These are phyloP conservation scores for Geococcyx californianus DNA, from an alignment of 2,113 vertebrate species.

Conservation along the genomic window DNA sequence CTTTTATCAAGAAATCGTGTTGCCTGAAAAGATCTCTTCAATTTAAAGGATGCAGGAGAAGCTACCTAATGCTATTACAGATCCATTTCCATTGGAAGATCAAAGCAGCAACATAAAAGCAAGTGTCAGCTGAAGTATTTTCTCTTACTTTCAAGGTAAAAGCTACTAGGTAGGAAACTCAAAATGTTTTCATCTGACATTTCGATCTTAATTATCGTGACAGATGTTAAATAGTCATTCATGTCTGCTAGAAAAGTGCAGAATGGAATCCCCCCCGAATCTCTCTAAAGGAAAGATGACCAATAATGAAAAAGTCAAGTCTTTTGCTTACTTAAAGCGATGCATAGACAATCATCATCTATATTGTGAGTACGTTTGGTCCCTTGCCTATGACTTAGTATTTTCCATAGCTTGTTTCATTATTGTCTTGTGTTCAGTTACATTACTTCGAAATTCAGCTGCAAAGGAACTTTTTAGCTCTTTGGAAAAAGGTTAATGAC, in stretches of 20 bases:
- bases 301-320: not conserved
- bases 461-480: not conserved
- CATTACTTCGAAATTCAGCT: not conserved
- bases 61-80: not conserved
- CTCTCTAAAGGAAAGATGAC: not conserved
- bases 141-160: not conserved
- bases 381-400: not conserved
- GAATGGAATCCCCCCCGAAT: not conserved
- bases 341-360: not conserved
- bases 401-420: not conserved
- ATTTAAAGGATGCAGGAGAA: not conserved
- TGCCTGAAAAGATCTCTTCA: not conserved
- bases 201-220: not conserved
- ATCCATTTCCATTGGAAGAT: not conserved
- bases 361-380: not conserved
- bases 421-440: not conserved
- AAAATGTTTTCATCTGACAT: not conserved
- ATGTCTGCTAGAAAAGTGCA: not conserved
- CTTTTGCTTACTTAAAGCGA: not conserved
- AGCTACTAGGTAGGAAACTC: not conserved
- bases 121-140: not conserved
- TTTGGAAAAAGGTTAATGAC: not conserved
- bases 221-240: not conserved
- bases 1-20: not conserved
- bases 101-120: conserved; percentile 34